Conservation (phyloP, 2,797 vertebrate species). For the Manis javanica region DNA sequence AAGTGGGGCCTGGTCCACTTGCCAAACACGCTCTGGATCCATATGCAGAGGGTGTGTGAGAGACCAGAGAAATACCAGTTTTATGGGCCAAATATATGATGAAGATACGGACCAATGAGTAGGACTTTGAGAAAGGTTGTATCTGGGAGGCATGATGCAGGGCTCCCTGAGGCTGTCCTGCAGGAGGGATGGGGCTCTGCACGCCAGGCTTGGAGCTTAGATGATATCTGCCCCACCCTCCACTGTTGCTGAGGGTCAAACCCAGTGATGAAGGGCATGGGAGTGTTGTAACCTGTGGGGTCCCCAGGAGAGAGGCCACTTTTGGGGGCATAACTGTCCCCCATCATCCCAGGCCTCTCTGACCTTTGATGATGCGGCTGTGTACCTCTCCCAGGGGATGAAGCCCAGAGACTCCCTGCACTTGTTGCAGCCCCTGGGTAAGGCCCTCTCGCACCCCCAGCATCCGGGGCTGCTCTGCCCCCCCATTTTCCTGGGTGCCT, state of each 20-base stretch:
- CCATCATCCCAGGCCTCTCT: not conserved
- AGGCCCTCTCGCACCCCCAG: not conserved
- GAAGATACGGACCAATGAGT: no score
- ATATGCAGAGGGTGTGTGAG: not conserved
- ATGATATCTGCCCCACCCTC: not conserved
- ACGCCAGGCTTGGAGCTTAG: not conserved
- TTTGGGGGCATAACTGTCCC: not conserved
- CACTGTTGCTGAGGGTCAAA: not conserved
- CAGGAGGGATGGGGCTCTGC: no score
- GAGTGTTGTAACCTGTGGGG: not conserved
- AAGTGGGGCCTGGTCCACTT: not conserved
- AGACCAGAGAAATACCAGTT: not conserved
- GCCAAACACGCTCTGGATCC: not conserved
- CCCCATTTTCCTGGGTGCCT: not conserved
- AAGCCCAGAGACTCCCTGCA: not conserved
- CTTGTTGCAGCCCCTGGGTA: not conserved
- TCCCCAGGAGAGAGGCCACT: not conserved
- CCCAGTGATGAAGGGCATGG: not conserved
- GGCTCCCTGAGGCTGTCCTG: not conserved
- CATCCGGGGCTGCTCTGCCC: not conserved
- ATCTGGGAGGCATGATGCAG: not conserved
- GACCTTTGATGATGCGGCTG: constrained; percentile 24
- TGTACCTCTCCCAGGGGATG: constrained; percentile 20
- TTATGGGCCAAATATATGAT: not conserved
- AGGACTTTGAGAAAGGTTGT: not conserved